Base-by-base conservation (phyloP, 2,888 invertebrate genomes). In the Ernsta delagoae region DNA sequence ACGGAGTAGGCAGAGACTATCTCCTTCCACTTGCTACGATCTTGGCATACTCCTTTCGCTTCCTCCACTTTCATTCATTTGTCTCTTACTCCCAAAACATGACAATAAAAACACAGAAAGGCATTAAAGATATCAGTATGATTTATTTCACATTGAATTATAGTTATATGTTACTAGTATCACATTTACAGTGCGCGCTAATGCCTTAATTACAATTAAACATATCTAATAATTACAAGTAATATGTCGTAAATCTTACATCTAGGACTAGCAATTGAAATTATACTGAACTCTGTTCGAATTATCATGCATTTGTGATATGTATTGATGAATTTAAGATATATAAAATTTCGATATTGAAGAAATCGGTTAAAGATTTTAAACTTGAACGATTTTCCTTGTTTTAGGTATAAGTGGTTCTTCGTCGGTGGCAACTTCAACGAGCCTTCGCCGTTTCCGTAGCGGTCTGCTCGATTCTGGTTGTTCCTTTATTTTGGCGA, bases 361-460 rank as follows among this genome's bases (percentile, higher is more conserved):
- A 61, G 39, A 54, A 12, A 12, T 56, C 3, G 36, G 7, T 31
- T 53, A 65, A 71, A 63, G 50, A 16, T 16, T 76, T 86, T 86
- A 94, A 65, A 92, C 94, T 85, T 93, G 90, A 71, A 94, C 93
- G 65, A 88, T 92, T 85, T 94, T 94, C 72, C 93, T 87, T 48
- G 90, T 89, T 82, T 92, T 93, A 74, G 88, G 86, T 81, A 93
- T 89, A 75, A 94, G 87, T 34, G 87, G 81, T 43, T 94, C 94
- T 3, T 94, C 94, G 36, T 94, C 94, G 0, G 86, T 79, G 0
- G 87, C 70, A 0, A 88, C 89, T 74, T 95, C 95, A 8, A 95
- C 94, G n/a, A 95, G 89, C 86, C 95, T 93, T 79, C 95, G 94
- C 53, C 95, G 88, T 79, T 95, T 95, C 67, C 95, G 85, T 74